These are phyloP conservation scores for Eupithecia dodoneata DNA, from an alignment of 2,888 invertebrate genomes.

Conservation along the genomic window DNA sequence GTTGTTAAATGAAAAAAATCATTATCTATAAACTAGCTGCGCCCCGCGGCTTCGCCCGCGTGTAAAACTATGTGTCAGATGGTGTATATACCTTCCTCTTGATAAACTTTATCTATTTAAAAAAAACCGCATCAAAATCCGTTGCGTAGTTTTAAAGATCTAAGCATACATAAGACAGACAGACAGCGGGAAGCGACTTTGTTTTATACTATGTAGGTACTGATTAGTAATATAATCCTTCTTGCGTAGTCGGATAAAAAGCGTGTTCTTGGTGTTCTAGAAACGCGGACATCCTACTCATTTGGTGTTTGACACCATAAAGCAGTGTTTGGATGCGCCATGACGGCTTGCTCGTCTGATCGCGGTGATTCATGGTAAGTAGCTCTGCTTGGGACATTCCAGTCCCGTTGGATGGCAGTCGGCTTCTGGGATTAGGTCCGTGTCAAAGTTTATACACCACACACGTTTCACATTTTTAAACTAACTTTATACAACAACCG, in stretches of 20 bases:
- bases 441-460: slow-evolving; percentile 6
- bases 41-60: too few relatives aligned
- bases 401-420: slow-evolving; percentile 2
- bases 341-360: slow-evolving; percentile 25
- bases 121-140: too few relatives aligned
- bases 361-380: slow-evolving; percentile 31
- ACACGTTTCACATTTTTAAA: neutral
- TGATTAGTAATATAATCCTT: too few relatives aligned
- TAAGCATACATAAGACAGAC: too few relatives aligned
- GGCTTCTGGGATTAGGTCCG: slow-evolving; percentile 8
- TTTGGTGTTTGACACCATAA: slow-evolving; percentile 40
- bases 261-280: neutral
- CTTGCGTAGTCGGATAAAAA: neutral
- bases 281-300: slow-evolving; percentile 20
- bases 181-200: too few relatives aligned
- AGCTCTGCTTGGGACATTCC: slow-evolving; percentile 8
- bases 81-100: too few relatives aligned
- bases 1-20: neutral
- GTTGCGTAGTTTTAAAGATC: too few relatives aligned
- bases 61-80: too few relatives aligned
- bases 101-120: too few relatives aligned
- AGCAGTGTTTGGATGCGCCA: slow-evolving; percentile 34
- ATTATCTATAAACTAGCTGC: neutral
- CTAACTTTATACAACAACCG: neutral
- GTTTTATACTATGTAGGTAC: too few relatives aligned